Conservation (phyloP, 2,888 invertebrate genomes). For the Digitonthophagus gazella region DNA sequence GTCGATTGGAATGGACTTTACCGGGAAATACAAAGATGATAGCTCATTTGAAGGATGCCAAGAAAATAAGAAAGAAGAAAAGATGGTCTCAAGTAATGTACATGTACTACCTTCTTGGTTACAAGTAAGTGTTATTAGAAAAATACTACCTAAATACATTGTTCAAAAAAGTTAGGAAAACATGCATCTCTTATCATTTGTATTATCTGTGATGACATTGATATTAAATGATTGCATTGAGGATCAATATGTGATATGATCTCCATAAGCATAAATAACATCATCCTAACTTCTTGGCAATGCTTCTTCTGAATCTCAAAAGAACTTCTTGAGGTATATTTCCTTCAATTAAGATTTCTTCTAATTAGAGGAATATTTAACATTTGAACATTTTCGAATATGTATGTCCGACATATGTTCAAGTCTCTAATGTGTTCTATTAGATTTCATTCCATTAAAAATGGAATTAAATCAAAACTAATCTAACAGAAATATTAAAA, state of each 20-base stretch:
- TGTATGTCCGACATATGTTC: too few species aligned
- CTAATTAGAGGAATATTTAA: too few species aligned
- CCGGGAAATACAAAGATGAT: slow-evolving; percentile 83
- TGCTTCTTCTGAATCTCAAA: too few species aligned
- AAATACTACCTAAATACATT: not conserved
- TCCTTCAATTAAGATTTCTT: too few species aligned
- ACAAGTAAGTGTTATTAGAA: slow-evolving; percentile 61
- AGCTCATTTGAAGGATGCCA: slow-evolving; percentile 86
- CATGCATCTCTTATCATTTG: not conserved
- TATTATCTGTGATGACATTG: too few species aligned
- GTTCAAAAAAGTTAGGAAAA: not conserved
- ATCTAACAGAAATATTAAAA: slow-evolving; percentile 1
- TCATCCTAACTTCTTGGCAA: too few species aligned
- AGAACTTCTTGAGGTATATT: too few species aligned
- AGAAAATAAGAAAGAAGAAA: slow-evolving; percentile 83
- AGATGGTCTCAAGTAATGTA: slow-evolving; percentile 96
- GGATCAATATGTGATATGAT: not conserved
- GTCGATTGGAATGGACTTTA: slow-evolving; percentile 76
- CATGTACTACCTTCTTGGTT: slow-evolving; percentile 88
- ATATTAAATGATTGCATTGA: not conserved
- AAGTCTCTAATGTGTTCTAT: too few species aligned
- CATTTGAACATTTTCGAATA: too few species aligned
- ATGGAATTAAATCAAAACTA: not conserved
- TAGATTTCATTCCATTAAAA: too few species aligned
- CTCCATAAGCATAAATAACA: too few species aligned